Evolutionary conservation across 23 tunicate species (phyloP), one percentile per base, ranked within the genome.

Genomic region (Ciona savignyi): DNA sequence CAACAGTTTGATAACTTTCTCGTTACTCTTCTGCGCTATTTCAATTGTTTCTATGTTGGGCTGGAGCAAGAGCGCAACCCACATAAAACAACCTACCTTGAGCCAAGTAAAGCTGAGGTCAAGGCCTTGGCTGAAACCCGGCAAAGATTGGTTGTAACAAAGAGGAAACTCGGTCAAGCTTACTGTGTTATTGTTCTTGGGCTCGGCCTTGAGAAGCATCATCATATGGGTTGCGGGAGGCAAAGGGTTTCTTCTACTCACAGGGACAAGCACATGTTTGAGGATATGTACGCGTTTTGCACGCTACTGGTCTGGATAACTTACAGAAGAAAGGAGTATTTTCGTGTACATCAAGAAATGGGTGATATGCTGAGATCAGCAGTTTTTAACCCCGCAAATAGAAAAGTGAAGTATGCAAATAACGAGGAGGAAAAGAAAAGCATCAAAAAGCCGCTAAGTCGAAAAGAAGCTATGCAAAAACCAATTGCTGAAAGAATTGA

Each of bases 361-460:
- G 96, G 96, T 30, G 80, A 88, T 51, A 88, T 88, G 96, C 87
- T 88, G 62, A 65, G 96, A 51, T 88, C 96, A n/a, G 74, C 81
- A 51, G 78, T 73, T 30, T 88, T 63, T 56, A 88, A 88, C 60
- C 96, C 96, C 51, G 81, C 86, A 3, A 62, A 80, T 66, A 31
- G 69, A 3, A 42, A 42, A 42, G 56, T 42, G 56, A 42, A 42
- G 56, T 15, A 9, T 42, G 56, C 15, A 6, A 34, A 60, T 9
- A 76, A 68, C 32, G 80, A 32, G 15, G 60, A 65, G 27, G 72
- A 56, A 32, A 76, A 76, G 29, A 65, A 76, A 20, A 42, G 11
- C 15, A 15, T 42, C 11, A 63, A 66, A 27, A 76, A 76, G 23
- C 33, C 60, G 22, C 26, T 35, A 22, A 22, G 6, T 34, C 24